Evolutionary conservation across 2,797 vertebrate genomes (phyloP).

Genomic region (Pteropus rufus): DNA sequence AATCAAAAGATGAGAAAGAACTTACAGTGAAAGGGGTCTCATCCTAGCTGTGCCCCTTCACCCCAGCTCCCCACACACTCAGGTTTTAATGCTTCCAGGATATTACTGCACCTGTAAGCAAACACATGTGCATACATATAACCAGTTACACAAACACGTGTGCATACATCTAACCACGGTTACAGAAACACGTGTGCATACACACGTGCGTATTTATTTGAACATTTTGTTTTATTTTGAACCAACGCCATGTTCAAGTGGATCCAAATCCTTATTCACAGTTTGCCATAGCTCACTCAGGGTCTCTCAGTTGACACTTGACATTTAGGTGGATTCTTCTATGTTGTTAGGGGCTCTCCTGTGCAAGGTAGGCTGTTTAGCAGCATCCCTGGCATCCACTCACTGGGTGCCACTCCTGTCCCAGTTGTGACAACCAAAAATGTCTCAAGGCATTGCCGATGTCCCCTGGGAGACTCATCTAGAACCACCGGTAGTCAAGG

Average conservation of each 20-base stretch:
- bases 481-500: not conserved
- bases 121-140: not conserved
- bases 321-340: not conserved
- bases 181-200: accelerated
- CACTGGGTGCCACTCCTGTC: not conserved
- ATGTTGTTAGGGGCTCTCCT: not conserved
- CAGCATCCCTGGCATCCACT: not conserved
- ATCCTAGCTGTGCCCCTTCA: not conserved
- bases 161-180: not conserved
- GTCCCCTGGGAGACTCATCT: not conserved
- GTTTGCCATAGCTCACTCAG: not conserved
- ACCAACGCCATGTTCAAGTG: not conserved
- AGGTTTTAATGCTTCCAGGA: not conserved
- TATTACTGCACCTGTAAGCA: not conserved
- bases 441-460: not conserved
- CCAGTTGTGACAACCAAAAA: too few species aligned
- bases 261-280: not conserved
- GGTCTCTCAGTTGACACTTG: not conserved
- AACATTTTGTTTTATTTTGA: not conserved
- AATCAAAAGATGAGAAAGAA: not conserved
- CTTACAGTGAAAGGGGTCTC: not conserved
- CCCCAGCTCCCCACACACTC: not conserved
- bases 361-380: not conserved
- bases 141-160: too few species aligned
- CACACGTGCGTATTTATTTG: not conserved